Evolutionary conservation across 1,140 invertebrate species (phyloP).

Genomic region (Parasteatoda tepidariorum): DNA sequence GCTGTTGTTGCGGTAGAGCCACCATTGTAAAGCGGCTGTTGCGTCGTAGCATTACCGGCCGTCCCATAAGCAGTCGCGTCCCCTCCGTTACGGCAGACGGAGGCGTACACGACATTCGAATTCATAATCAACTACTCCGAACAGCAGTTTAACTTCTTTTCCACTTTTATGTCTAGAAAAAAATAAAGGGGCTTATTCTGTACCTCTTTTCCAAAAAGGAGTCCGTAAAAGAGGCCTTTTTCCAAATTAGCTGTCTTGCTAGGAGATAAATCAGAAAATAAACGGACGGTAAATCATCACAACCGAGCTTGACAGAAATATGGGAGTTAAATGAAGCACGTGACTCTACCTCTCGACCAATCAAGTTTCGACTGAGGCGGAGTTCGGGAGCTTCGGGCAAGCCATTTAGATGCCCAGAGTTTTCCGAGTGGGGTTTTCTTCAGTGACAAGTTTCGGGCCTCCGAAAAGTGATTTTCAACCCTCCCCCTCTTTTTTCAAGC

Average conservation of each 20-base stretch:
- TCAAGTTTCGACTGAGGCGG: constrained; percentile 26
- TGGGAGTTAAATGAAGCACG: constrained; percentile 61
- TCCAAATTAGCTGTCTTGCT: constrained; percentile 58
- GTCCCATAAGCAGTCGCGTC: constrained; percentile 33
- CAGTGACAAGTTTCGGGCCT: constrained; percentile 35
- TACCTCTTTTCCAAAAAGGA: no score
- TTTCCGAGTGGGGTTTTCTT: constrained; percentile 40
- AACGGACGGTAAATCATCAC: constrained; percentile 63
- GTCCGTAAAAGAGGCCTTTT: constrained; percentile 5
- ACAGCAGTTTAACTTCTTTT: neutral
- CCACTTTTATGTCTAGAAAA: neutral
- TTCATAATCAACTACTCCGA: constrained; percentile 34
- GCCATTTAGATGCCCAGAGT: constrained; percentile 44
- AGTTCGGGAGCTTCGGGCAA: constrained; percentile 31
- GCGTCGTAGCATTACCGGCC: neutral
- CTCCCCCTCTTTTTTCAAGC: neutral
- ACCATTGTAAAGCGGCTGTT: constrained; percentile 38
- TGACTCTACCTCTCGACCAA: constrained; percentile 45
- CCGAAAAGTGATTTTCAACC: no score
- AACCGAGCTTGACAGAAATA: constrained; percentile 61
- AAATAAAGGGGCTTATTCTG: constrained; percentile 33
- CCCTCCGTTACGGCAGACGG: constrained; percentile 51
- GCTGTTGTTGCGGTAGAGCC: neutral
- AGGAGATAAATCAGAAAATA: constrained; percentile 63
- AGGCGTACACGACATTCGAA: constrained; percentile 59